A percentile compares a stretch with the other conserved stretches of the same genome.
phyloP scores from a whole-genome alignment of 2,797 vertebrate species.

The Spinus olivaceus region DNA sequence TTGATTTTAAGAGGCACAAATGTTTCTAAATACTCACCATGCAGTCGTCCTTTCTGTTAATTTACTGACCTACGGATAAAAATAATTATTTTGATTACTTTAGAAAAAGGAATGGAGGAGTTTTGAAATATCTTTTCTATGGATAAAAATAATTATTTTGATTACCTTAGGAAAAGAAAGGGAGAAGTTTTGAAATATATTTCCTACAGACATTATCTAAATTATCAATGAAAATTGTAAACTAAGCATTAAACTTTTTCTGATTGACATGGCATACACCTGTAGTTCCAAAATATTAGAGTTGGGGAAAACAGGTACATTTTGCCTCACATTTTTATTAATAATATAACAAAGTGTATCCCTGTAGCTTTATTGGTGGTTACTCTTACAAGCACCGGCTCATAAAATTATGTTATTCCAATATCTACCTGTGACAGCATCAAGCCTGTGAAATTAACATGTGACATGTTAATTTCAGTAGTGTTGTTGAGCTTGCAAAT shows the following conservation, averaged over 20 bases:
- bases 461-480: background rate
- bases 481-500: background rate
- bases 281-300: background rate
- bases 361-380: background rate
- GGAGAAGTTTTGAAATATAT: background rate
- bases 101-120: background rate
- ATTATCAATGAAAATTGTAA: background rate
- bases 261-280: background rate
- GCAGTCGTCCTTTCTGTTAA: background rate
- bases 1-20: background rate
- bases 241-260: background rate
- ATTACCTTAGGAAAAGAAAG: background rate
- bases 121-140: background rate
- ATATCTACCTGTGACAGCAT: background rate
- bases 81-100: background rate
- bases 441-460: no score
- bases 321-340: background rate
- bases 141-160: background rate
- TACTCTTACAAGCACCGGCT: background rate
- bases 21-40: background rate
- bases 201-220: background rate
- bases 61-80: background rate
- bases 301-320: background rate
- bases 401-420: background rate
- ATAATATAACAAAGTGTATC: background rate